Percentiles rank a stretch among this genome's conserved stretches.
Evolutionary conservation across 2,113 vertebrate genomes (phyloP).

Genomic region (Zosterops pallidus): DNA sequence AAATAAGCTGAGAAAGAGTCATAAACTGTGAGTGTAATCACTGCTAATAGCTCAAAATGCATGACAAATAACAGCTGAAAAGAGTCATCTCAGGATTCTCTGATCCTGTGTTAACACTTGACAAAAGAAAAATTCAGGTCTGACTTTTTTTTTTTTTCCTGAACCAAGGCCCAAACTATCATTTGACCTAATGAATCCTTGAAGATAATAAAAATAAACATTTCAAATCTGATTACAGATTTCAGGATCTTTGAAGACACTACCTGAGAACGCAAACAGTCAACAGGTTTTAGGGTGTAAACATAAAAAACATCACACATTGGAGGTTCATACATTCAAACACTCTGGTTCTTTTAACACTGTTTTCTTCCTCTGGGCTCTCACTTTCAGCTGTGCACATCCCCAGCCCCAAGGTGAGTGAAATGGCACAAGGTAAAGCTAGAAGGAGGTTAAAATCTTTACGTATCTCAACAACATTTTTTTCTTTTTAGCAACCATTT

Average conservation of each 20-base stretch:
- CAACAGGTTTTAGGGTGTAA: not conserved
- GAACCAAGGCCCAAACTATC: not conserved
- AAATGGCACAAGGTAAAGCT: not conserved
- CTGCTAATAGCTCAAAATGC: conserved; percentile 11
- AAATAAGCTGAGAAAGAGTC: conserved; percentile 17
- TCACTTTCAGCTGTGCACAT: not conserved
- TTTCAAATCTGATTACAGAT: not conserved
- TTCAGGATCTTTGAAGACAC: fast-evolving
- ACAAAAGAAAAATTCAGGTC: not conserved
- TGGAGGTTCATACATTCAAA: not conserved
- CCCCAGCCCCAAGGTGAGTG: not conserved
- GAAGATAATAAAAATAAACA: not conserved
- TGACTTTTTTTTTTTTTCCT: not conserved
- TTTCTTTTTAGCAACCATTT: not conserved
- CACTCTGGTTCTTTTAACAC: not conserved
- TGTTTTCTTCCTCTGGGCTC: not conserved
- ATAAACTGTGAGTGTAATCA: conserved; percentile 14
- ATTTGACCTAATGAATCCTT: not conserved
- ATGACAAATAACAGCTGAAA: conserved; percentile 1
- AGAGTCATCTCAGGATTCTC: not conserved
- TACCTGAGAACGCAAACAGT: not conserved
- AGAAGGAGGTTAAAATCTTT: not conserved
- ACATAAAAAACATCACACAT: not conserved
- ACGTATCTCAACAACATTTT: not conserved
- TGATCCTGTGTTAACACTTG: not conserved